Evolutionary conservation across 2,888 invertebrate genomes (phyloP), one percentile per base, ranked within the genome.

Genomic region (Liposcelis brunnea): DNA sequence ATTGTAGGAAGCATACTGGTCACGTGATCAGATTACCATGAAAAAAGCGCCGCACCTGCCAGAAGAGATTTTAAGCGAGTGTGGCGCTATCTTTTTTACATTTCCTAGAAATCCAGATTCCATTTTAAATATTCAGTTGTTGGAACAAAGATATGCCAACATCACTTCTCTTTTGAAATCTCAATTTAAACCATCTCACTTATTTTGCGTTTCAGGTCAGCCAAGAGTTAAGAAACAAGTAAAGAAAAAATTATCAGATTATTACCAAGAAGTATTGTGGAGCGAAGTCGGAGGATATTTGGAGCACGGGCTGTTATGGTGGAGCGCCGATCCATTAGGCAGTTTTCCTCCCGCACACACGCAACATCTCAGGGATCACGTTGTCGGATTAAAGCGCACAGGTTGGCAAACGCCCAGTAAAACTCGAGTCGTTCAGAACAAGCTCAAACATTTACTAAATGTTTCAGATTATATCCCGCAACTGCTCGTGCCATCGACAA

Each of bases 251-350:
- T 74, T 77, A 10, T 65, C 74, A 6, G 73, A 75, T 54, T 80
- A 77, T 57, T 81, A 80, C 56, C 77, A 80, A 54, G 75, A 78
- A 57, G 72, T 78, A 45, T 64, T 84, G 21, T 87, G 86, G 86
- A 78, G 80, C 0, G 78, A 83, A 56, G 80, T 84, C 1, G 85
- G 85, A 2, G 77, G 77, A 48, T 79, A 76, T 55, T 66, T 84
- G 43, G 84, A 86, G 57, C 85, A 87, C 55, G 75, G 84, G 15
- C 71, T 86, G 16, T 65, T 87, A 1, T 87, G 86, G 87, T 85
- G 85, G 84, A 78, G 80, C 2, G 67, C 76, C 10, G 77, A 75
- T 50, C 80, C 82, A 1, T 62, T 83, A 36, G 77, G 80, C 11
- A 72, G 74, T 47, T 71, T 70, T 65, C 69, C 62, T 47, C 55